Base-by-base conservation (phyloP, 2,113 vertebrate species). In the Oryzias woworae region DNA sequence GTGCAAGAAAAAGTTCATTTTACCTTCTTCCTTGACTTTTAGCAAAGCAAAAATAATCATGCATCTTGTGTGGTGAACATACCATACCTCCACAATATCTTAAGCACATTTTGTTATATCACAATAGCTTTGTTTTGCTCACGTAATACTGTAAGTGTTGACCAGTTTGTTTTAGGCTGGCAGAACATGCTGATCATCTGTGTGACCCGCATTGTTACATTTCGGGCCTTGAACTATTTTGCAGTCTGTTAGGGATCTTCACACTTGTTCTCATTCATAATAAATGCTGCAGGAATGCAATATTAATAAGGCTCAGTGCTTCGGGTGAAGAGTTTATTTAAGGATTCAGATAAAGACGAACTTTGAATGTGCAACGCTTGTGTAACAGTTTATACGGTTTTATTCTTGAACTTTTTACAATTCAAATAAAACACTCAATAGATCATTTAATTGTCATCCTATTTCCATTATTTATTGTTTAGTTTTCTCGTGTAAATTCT, bases 221-320 rank as follows among this genome's bases (percentile, higher is more conserved):
- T 69, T 66, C 50, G 65, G 62, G 74, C 63, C 71, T 56, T 77
- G 67, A 70, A 65, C 61, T 85, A 83, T 88, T 88, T 88, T 86
- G 85, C 69, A 85, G 76, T 69, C 72, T 55, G 66, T 80, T 89
- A 71, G 46, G 73, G 75, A 67, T 83, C 87, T 84, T 89, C 90
- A 86, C 85, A 91, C 89, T 90, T 88, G 89, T 90, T 92, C 83
- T 86, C 81, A 90, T 92, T 86, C 83, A 91, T 92, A 89, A 89
- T 92, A 77, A 89, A 92, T 91, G 77, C 43, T 36, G 63, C 73
- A 41, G 22, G 63, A 61, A 65, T 92, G 86, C 80, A 90, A 87
- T 91, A 92, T 92, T 91, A 88, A 92, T 90, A 85, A 75, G 60
- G 66, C 59, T 77, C 62, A 54, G 66, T 53, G 83, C 86, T 85